Evolutionary conservation across 2,113 vertebrate species (phyloP).

Genomic region (Colius striatus): DNA sequence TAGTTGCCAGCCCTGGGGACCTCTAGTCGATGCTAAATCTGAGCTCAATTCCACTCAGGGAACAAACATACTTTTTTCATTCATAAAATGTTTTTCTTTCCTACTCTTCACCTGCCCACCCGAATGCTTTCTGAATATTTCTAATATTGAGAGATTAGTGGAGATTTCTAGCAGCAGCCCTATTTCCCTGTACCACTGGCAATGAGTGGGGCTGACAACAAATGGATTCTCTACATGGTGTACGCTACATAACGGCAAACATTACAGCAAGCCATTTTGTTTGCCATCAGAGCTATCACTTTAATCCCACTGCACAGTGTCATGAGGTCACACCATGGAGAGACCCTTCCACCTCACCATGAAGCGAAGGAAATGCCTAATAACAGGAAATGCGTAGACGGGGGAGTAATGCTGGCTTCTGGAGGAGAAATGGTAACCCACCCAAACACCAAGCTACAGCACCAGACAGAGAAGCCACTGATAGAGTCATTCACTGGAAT

Average conservation of each 20-base stretch:
- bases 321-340: background rate
- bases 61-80: background rate
- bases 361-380: background rate
- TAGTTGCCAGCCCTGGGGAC: background rate
- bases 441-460: background rate
- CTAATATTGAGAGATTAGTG: background rate
- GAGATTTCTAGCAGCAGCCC: background rate
- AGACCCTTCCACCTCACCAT: background rate
- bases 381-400: background rate
- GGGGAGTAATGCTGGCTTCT: background rate
- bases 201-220: background rate
- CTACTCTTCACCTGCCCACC: background rate
- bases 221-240: background rate
- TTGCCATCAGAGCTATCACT: background rate
- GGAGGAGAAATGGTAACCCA: background rate
- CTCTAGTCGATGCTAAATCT: background rate
- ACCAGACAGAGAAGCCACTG: background rate
- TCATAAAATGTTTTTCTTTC: background rate
- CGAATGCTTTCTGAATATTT: background rate
- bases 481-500: background rate
- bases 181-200: background rate
- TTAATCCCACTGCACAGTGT: background rate
- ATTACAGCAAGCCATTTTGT: background rate
- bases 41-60: background rate
- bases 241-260: background rate